Evolutionary conservation across 1,140 invertebrate species (phyloP).

Genomic region (Trissolcus basalis): DNA sequence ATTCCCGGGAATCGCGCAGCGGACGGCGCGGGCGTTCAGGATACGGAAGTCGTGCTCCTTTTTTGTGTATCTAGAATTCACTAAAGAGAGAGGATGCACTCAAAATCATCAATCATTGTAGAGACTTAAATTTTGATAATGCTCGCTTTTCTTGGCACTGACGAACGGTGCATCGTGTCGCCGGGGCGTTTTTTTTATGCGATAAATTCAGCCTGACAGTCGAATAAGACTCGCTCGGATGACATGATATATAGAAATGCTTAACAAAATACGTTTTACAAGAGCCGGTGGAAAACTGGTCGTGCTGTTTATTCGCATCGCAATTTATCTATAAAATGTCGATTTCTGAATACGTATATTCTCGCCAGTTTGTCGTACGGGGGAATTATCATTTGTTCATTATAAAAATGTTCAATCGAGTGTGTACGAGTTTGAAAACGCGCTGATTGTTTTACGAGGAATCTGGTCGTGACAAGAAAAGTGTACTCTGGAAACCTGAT

Average conservation of each 20-base stretch:
- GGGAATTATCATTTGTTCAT: neutral
- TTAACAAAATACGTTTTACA: conserved; percentile 14
- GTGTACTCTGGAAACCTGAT: neutral
- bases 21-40: conserved; percentile 63
- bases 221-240: conserved; percentile 28
- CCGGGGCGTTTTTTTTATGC: conserved; percentile 23
- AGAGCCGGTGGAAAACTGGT: neutral
- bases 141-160: conserved; percentile 9
- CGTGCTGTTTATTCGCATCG: neutral
- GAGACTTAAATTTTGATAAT: conserved; percentile 44
- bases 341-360: neutral
- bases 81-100: conserved; percentile 46
- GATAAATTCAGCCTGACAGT: conserved; percentile 30
- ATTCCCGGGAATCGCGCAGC: conserved; percentile 59
- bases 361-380: neutral
- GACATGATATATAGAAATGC: conserved; percentile 26
- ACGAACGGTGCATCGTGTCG: conserved; percentile 19
- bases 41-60: conserved; percentile 62
- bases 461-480: conserved; percentile 1
- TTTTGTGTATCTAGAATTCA: conserved; percentile 65
- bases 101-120: conserved; percentile 57
- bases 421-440: neutral
- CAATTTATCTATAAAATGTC: neutral
- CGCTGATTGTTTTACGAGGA: neutral
- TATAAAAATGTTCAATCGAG: neutral